Evolutionary conservation across 2,797 vertebrate species (phyloP), one percentile per base, ranked within the genome.

Genomic region (Podarcis siculus): DNA sequence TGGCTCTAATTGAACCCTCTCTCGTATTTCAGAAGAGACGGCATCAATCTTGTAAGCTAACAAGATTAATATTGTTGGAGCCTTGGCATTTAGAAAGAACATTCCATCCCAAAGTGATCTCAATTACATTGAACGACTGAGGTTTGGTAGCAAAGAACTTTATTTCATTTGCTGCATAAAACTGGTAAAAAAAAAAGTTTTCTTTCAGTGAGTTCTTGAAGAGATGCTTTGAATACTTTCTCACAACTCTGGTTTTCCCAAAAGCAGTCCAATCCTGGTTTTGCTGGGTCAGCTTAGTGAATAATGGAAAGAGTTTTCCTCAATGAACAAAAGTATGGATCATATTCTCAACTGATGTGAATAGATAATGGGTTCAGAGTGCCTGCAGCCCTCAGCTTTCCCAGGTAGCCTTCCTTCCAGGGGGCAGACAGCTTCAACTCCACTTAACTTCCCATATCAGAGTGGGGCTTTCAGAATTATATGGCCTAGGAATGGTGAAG

Each of bases 31-130:
- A 92, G 92, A 93, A 94, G 80, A 93, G 93, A 92, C 87, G 89
- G 92, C 93, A 95, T 95, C 94, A 94, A 91, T 96, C 94, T 95
- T 92, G 87, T 80, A 83, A 92, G 93, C 91, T 95, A 95, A 95
- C 87, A 89, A 94, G 92, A 95, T 95, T 95, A 95, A 95, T 95
- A 91, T 83, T 87, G 93, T 92, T 92, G 92, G 91, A 95, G 87
- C 91, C 86, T n/a, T 93, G 87, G 92, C 94, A 95, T 95, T 95
- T 93, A 95, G 90, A 92, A 94, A 95, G 94, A 94, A 86, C 89
- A 93, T 95, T 94, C 93, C 86, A 89, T 94, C 89, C 92, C 94
- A 92, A 91, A 91, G 83, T 95, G 92, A 94, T 95, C 90, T 93
- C 94, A 94, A 90, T 96, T 95, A 86, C 86, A 89, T 93, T 92